phyloP scores from a whole-genome alignment of 2,113 vertebrate genomes.

The Muntiacus reevesi region DNA sequence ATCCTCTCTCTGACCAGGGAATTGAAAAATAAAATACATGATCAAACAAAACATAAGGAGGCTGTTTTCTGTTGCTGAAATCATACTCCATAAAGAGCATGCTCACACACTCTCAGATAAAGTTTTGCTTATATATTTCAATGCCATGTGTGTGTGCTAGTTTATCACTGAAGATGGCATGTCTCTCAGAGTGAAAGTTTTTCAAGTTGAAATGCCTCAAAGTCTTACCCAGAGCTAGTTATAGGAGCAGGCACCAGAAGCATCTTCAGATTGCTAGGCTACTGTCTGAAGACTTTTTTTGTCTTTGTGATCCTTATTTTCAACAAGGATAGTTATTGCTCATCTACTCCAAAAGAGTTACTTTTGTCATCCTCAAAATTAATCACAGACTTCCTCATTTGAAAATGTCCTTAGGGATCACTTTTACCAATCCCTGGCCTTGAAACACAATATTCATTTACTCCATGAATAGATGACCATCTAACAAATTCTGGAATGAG shows the following conservation, averaged over 20 bases:
- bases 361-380: not conserved
- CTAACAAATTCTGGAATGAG: not conserved
- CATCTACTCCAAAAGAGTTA: not conserved
- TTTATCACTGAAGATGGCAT: not conserved
- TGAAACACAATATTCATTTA: not conserved
- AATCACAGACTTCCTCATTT: not conserved
- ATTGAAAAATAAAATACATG: not conserved
- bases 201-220: not conserved
- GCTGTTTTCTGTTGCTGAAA: not conserved
- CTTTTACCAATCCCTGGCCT: not conserved
- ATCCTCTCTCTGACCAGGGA: not conserved
- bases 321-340: not conserved
- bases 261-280: not conserved
- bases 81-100: not conserved
- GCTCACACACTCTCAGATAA: not conserved
- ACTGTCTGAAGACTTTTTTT: not conserved
- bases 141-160: not conserved
- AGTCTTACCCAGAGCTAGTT: not conserved
- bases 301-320: not conserved
- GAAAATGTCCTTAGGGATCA: not conserved
- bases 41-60: not conserved
- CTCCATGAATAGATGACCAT: not conserved
- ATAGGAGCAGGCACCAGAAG: not conserved
- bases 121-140: not conserved
- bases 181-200: not conserved